Percentiles rank a stretch among this genome's conserved stretches.
Conservation (phyloP, 2,113 vertebrate genomes). For the Limanda limanda region DNA sequence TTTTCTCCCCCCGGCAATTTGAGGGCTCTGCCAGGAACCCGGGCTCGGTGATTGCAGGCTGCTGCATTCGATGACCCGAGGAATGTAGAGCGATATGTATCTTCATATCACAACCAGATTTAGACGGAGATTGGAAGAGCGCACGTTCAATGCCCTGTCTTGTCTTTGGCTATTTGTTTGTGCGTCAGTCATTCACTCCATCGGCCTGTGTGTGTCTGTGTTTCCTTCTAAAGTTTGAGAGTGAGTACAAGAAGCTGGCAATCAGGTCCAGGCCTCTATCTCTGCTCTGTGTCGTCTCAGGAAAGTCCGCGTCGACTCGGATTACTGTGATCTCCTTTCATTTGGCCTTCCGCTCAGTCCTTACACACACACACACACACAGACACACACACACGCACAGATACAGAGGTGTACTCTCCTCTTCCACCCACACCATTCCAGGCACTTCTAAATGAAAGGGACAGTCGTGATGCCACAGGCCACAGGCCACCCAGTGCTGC, state of each 20-base stretch:
- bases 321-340: conserved; percentile 73
- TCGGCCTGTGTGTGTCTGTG: conserved; percentile 4
- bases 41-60: not conserved
- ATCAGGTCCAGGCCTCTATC: conserved; percentile 59
- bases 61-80: not conserved
- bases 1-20: not conserved
- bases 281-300: conserved; percentile 42
- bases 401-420: conserved; percentile 24
- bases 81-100: not conserved
- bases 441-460: conserved; percentile 61
- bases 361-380: conserved; percentile 1
- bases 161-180: conserved; percentile 60
- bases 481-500: conserved; percentile 64
- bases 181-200: conserved; percentile 50
- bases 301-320: conserved; percentile 49
- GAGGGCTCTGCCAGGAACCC: not conserved
- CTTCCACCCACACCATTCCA: conserved; percentile 60
- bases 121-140: not conserved
- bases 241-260: conserved; percentile 63
- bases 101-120: not conserved
- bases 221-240: conserved; percentile 45
- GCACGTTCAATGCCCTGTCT: not conserved
- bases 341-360: conserved; percentile 41
- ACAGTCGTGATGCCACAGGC: conserved; percentile 64
- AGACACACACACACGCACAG: not conserved